Percentiles rank a stretch among this genome's conserved stretches.
Evolutionary conservation across 92 coral and sea anemone species (phyloP).

Genomic region (Heliopora coerulea): DNA sequence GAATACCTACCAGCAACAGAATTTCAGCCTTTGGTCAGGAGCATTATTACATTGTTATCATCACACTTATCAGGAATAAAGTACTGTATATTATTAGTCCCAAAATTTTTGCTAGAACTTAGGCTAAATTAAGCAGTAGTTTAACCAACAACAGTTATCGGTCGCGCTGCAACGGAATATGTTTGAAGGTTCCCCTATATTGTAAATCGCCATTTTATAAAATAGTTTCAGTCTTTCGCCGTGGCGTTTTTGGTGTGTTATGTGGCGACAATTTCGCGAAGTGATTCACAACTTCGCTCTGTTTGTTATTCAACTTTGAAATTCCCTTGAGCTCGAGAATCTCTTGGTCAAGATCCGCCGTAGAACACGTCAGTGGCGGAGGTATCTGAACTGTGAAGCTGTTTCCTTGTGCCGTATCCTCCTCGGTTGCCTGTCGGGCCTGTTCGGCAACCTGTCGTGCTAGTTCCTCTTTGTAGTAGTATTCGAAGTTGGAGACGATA

Average conservation of each 20-base stretch:
- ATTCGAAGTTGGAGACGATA: constrained; percentile 93
- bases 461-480: constrained; percentile 88
- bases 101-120: no score
- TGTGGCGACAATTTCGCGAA: constrained; percentile 14
- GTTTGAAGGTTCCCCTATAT: no score
- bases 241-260: constrained; percentile 20
- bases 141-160: no score
- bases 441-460: constrained; percentile 43
- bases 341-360: constrained; percentile 10
- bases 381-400: constrained; percentile 3
- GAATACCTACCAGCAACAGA: no score
- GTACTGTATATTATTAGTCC: no score
- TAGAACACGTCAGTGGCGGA: constrained; percentile 18
- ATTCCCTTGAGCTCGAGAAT: constrained; percentile 30
- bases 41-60: no score
- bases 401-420: not conserved
- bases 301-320: not conserved
- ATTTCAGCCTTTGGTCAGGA: no score
- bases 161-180: no score
- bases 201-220: not conserved
- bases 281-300: not conserved
- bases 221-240: constrained; percentile 6
- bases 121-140: no score
- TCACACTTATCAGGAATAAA: no score
- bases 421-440: not conserved